Percentiles rank a stretch among this genome's conserved stretches.
These are phyloP conservation scores for Galaxea fascicularis DNA, from an alignment of 92 coral and sea anemone genomes.

Conservation along the genomic window DNA sequence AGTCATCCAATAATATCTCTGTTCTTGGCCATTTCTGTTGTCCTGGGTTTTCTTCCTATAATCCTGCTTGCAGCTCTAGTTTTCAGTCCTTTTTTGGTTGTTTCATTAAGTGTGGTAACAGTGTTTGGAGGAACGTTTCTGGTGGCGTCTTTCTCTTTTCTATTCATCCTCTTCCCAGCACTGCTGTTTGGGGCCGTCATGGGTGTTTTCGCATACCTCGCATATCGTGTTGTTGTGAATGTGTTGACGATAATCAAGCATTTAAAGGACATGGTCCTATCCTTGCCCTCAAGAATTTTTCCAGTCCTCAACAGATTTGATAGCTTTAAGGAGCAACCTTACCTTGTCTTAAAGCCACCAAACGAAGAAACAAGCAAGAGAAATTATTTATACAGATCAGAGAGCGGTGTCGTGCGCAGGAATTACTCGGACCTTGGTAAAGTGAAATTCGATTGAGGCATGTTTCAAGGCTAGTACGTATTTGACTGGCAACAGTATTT, in stretches of 20 bases:
- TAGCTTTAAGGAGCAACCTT: background rate
- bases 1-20: background rate
- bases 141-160: constrained; percentile 14
- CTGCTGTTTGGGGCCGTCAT: background rate
- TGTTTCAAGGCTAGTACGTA: background rate
- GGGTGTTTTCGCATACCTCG: constrained; percentile 4
- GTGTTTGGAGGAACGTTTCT: constrained; percentile 6
- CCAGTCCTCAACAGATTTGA: background rate
- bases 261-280: background rate
- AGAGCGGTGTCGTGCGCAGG: background rate
- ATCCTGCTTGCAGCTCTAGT: constrained; percentile 7
- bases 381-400: background rate
- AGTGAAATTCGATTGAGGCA: background rate
- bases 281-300: background rate
- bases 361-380: background rate
- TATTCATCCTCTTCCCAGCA: background rate
- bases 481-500: background rate
- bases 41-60: constrained; percentile 7
- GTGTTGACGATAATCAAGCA: background rate
- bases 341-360: background rate
- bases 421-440: background rate
- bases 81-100: background rate
- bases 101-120: constrained; percentile 2
- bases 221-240: background rate
- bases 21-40: constrained; percentile 5